Percentiles rank a stretch among this genome's conserved stretches.
These are phyloP conservation scores for Hyles vespertilio DNA, from an alignment of 1,140 invertebrate species.

Conservation along the genomic window DNA sequence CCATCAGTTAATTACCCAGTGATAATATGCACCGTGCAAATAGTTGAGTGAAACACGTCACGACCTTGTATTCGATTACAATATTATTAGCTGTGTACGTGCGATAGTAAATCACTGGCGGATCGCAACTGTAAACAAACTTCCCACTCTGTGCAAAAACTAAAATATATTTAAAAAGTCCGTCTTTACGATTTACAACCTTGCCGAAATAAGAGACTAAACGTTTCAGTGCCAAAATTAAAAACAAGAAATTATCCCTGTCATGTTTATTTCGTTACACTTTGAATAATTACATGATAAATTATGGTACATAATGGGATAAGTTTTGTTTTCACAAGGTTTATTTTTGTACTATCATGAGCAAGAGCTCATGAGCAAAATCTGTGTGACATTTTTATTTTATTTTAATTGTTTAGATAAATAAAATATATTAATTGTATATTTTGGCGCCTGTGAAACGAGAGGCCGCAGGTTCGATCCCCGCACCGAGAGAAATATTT, in stretches of 20 bases:
- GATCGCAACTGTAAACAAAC: constrained; percentile 50
- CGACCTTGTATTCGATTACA: constrained; percentile 40
- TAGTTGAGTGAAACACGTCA: constrained; percentile 34
- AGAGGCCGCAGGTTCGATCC: no score
- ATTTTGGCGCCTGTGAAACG: no score
- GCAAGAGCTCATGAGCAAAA: no score
- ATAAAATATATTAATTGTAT: no score
- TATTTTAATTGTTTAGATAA: no score
- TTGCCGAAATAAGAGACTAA: constrained; percentile 34
- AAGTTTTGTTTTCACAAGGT: no score
- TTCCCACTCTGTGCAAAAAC: constrained; percentile 48
- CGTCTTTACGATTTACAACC: constrained; percentile 40
- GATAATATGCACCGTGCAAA: constrained; percentile 9
- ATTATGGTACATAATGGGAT: no score
- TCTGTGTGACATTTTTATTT: no score
- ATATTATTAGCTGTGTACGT: constrained; percentile 37
- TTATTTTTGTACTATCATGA: no score
- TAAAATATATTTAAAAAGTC: constrained; percentile 30
- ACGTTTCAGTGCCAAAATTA: constrained; percentile 34
- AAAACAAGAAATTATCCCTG: constrained; percentile 8
- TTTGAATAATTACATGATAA: no score
- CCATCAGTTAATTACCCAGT: background rate
- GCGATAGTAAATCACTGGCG: constrained; percentile 44
- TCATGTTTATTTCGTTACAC: no score
- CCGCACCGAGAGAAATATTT: no score